Evolutionary conservation across 2,113 vertebrate genomes (phyloP).

Genomic region (Alces alces): DNA sequence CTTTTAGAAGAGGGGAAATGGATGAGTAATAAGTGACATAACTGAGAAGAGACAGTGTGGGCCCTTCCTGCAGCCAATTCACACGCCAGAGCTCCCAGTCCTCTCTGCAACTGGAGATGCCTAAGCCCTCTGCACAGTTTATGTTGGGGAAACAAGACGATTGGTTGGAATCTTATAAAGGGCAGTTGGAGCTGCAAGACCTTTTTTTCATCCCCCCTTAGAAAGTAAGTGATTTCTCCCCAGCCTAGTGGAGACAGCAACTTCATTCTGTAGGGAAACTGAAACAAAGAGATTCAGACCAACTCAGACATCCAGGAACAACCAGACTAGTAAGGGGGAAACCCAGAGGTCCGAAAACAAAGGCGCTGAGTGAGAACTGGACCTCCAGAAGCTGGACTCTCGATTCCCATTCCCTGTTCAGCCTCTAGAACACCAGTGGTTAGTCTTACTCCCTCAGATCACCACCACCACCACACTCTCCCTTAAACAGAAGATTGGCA

Average conservation of each 20-base stretch:
- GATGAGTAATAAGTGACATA: neutral
- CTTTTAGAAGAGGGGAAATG: neutral
- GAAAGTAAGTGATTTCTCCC: neutral
- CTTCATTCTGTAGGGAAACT: neutral
- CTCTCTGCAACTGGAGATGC: neutral
- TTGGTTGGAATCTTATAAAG: neutral
- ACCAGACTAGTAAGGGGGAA: neutral
- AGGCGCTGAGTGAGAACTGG: neutral
- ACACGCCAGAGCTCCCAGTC: neutral
- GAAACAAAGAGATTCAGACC: neutral
- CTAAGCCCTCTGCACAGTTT: no score
- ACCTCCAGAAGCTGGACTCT: neutral
- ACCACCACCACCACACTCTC: no score
- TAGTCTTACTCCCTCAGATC: neutral
- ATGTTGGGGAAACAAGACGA: neutral
- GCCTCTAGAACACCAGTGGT: neutral
- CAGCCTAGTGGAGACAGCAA: neutral
- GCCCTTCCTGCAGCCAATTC: neutral
- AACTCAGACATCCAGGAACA: neutral
- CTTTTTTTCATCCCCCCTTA: neutral
- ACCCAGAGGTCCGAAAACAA: neutral
- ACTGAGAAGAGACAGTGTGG: neutral
- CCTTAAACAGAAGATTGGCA: neutral
- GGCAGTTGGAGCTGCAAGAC: neutral
- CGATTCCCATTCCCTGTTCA: neutral